Conservation (phyloP, 30 jellyfish, hydroid and myxozoan genomes). For the Chrysaora quinquecirrha region DNA sequence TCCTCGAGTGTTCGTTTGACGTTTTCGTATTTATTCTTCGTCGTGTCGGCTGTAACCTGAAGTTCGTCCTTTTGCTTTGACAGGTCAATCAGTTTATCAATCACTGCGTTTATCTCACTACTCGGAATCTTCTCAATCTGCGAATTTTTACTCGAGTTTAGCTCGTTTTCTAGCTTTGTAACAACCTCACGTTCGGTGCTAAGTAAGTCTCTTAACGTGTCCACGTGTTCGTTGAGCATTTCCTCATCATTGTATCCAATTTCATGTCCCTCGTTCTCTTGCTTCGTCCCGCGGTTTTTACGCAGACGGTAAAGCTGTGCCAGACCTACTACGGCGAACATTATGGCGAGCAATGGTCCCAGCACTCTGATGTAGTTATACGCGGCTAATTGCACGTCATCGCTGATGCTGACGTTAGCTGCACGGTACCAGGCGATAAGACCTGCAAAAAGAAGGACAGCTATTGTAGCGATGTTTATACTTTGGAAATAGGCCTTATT, state of each 20-base stretch:
- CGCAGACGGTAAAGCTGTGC: background rate
- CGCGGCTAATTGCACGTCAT: background rate
- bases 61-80: conserved; percentile 63
- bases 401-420: background rate
- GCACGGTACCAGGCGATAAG: background rate
- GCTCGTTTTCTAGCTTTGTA: conserved; percentile 34
- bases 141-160: conserved; percentile 3
- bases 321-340: background rate
- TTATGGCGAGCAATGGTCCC: background rate
- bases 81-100: conserved; percentile 66
- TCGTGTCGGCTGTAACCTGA: conserved; percentile 26
- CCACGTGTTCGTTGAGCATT: conserved; percentile 45
- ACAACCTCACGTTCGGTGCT: conserved; percentile 50
- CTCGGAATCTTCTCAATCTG: conserved; percentile 12
- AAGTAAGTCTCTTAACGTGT: conserved; percentile 33
- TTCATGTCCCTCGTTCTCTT: background rate
- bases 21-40: conserved; percentile 55
- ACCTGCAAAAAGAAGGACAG: background rate
- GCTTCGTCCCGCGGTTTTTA: background rate
- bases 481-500: background rate
- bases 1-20: conserved; percentile 60
- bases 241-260: conserved; percentile 15
- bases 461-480: background rate
- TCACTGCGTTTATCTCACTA: conserved; percentile 55
- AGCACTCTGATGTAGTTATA: background rate